phyloP scores from a whole-genome alignment of 2,113 vertebrate genomes.

The Polypterus bichir region DNA sequence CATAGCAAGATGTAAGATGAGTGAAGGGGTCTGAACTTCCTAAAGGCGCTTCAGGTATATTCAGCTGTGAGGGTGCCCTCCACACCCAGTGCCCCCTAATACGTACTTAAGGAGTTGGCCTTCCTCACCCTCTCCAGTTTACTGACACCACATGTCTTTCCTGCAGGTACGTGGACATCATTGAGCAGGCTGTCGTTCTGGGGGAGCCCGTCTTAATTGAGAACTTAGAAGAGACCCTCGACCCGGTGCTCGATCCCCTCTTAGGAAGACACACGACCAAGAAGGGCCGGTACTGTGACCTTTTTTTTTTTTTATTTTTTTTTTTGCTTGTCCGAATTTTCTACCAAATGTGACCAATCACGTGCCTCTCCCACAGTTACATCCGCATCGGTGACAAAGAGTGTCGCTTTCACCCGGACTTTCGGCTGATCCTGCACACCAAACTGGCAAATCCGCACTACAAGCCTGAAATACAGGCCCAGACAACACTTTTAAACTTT shows the following conservation, averaged over 20 bases:
- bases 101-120: no score
- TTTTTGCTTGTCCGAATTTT: background rate
- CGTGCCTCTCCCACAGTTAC: slow-evolving; percentile 29
- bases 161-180: slow-evolving; percentile 48
- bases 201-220: slow-evolving; percentile 52
- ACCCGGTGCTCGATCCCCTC: slow-evolving; percentile 51
- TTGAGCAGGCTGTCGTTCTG: slow-evolving; percentile 48
- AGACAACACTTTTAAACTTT: slow-evolving; percentile 55
- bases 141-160: background rate
- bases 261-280: slow-evolving; percentile 53
- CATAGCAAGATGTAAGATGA: no score
- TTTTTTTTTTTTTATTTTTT: background rate
- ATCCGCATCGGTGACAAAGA: slow-evolving; percentile 60
- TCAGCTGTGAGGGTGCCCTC: no score
- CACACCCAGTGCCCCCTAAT: no score
- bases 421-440: slow-evolving; percentile 53
- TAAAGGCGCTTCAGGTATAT: no score
- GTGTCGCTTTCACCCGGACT: slow-evolving; percentile 44
- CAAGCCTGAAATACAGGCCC: slow-evolving; percentile 53
- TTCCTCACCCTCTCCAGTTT: no score
- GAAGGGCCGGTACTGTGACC: slow-evolving; percentile 47
- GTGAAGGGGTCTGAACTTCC: no score
- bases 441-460: slow-evolving; percentile 54
- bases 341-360: no score
- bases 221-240: slow-evolving; percentile 54